Evolutionary conservation across 2,113 vertebrate species (phyloP).

Genomic region (Sinocyclocheilus rhinocerous): DNA sequence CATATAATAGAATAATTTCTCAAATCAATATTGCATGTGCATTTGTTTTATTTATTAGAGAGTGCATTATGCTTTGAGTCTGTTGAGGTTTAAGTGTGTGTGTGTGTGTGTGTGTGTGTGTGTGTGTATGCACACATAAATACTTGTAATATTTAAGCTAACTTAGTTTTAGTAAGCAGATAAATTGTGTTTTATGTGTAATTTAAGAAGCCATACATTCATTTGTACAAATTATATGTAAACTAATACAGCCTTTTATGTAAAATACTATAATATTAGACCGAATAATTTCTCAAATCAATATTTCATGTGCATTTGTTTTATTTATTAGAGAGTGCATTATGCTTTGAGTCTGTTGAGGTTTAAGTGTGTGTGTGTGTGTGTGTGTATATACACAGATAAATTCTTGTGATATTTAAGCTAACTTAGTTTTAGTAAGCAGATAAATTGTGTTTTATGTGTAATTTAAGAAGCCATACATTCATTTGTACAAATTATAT

Average conservation of each 20-base stretch:
- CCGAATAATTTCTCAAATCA: too few relatives aligned
- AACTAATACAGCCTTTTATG: constrained; percentile 28
- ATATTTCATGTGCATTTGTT: too few relatives aligned
- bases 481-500: not conserved
- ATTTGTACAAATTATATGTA: constrained; percentile 7
- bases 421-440: not conserved
- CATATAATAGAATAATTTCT: not conserved
- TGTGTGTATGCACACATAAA: too few relatives aligned
- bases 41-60: not conserved
- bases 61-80: not conserved
- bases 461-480: not conserved
- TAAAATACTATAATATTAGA: constrained; percentile 7
- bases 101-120: too few relatives aligned
- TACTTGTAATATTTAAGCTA: not conserved
- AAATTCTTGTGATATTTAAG: not conserved
- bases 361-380: too few relatives aligned
- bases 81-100: not conserved
- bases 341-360: too few relatives aligned
- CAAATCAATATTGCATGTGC: not conserved
- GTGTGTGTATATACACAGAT: too few relatives aligned
- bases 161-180: not conserved
- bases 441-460: not conserved
- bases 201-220: not conserved
- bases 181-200: not conserved
- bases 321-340: too few relatives aligned